Conservation (phyloP, 1,140 invertebrate genomes). For the Choristoneura fumiferana region DNA sequence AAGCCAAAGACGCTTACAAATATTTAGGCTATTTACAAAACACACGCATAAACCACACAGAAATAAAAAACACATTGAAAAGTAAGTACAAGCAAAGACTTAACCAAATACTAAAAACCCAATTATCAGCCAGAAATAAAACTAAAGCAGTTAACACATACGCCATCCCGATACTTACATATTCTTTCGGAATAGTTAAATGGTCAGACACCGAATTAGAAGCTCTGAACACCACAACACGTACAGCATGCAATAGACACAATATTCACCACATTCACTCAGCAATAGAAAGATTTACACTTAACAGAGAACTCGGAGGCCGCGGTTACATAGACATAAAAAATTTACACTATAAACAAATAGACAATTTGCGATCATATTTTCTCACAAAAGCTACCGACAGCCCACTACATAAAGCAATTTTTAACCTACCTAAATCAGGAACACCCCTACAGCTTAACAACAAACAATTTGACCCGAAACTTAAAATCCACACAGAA, state of each 20-base stretch:
- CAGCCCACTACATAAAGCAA: too few relatives aligned
- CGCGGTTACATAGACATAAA: conserved; percentile 29
- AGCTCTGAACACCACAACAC: conserved; percentile 22
- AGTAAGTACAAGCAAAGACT: conserved; percentile 19
- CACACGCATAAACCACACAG: background rate
- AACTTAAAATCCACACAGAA: too few relatives aligned
- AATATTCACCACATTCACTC: conserved; percentile 32
- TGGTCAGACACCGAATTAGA: conserved; percentile 26
- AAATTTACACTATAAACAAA: conserved; percentile 24
- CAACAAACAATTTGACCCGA: too few relatives aligned
- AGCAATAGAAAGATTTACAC: conserved; percentile 28
- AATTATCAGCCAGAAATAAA: conserved; percentile 5
- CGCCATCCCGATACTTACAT: conserved; percentile 31
- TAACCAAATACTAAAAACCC: conserved; percentile 2
- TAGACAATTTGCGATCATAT: background rate
- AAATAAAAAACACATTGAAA: conserved; percentile 16
- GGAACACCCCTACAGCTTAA: too few relatives aligned
- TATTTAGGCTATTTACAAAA: conserved; percentile 21
- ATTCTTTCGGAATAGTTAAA: conserved; percentile 32
- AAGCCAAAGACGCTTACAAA: conserved; percentile 9
- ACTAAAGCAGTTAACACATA: conserved; percentile 4
- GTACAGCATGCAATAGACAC: conserved; percentile 26
- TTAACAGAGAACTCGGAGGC: conserved; percentile 24
- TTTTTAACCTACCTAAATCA: too few relatives aligned
- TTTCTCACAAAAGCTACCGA: too few relatives aligned